Base-by-base conservation (phyloP, 2,888 invertebrate genomes). In the Parnassius apollo region DNA sequence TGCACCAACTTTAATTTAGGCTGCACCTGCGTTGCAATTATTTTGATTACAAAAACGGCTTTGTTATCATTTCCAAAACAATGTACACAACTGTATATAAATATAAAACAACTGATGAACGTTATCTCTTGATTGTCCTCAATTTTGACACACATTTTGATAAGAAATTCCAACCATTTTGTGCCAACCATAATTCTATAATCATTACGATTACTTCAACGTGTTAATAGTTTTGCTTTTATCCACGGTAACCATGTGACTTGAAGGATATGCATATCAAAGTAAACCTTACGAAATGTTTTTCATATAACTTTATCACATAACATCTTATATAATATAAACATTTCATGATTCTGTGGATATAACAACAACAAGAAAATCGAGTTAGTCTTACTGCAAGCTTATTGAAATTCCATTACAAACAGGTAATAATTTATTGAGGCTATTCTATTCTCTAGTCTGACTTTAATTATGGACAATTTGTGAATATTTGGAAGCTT, bases 21-120 rank as follows among this genome's bases (percentile, higher is more conserved):
- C 25, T 42, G 22, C 7, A 46, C 51, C 52, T 42, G 42, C 48
- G 53, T 35, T 52, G 42, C 45, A 46, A 65, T 74, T 81, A 77
- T 82, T 82, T 76, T 78, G 74, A 74, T 84, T 80, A 77, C 73
- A 77, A 81, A 76, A 80, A 44, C 64, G 62, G 64, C 69, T 65
- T 69, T 69, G 69, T 74, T 80, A 81, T 78, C 77, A 72, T 65
- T 66, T 64, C 65, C 67, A 70, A 71, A 77, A 74, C 68, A 69
- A 60, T 66, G 63, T 65, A 44, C 61, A 61, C 53, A 61, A 57
- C 61, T 52, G 51, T 66, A 59, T 63, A 64, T 63, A 64, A 56
- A 52, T 48, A 51, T 57, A 55, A 63, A 57, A 10, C 35, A 64
- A 65, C 55, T 50, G 57, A 65, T 61, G 61, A 55, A 3, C 42